Conservation (phyloP, 2,113 vertebrate genomes). For the Mionectes macconnelli region DNA sequence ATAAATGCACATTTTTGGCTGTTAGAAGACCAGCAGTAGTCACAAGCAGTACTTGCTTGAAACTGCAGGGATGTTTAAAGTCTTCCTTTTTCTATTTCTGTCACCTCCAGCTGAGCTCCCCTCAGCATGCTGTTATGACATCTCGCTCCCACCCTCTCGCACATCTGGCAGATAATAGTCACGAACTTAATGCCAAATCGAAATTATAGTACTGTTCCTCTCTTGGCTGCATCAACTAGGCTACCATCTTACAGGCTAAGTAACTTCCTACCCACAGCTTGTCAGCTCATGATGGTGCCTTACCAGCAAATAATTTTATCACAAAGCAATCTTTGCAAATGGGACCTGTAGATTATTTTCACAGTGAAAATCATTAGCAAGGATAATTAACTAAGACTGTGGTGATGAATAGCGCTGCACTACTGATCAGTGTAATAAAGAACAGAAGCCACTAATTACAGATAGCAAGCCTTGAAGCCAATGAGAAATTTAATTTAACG, state of each 20-base stretch:
- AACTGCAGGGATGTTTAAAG: neutral
- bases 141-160: neutral
- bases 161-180: conserved; percentile 34
- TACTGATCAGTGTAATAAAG: conserved; percentile 70
- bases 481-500: conserved; percentile 62
- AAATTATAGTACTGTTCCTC: neutral
- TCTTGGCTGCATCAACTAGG: conserved; percentile 3
- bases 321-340: conserved; percentile 48
- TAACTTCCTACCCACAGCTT: neutral
- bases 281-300: conserved; percentile 28
- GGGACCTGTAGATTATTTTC: conserved; percentile 57
- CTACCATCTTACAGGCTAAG: neutral
- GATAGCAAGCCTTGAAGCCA: conserved; percentile 57
- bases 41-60: neutral
- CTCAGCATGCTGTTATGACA: neutral
- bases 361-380: conserved; percentile 67
- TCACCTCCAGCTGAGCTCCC: neutral
- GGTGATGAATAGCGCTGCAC: conserved; percentile 67
- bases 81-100: neutral
- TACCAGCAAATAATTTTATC: conserved; percentile 35
- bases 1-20: neutral
- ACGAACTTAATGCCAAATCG: neutral
- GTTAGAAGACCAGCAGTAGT: neutral
- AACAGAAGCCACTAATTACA: conserved; percentile 75
- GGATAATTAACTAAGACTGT: conserved; percentile 71